Percentiles rank a stretch among this genome's conserved stretches.
phyloP scores from a whole-genome alignment of 2,113 vertebrate genomes.

The Hippopotamus amphibius region DNA sequence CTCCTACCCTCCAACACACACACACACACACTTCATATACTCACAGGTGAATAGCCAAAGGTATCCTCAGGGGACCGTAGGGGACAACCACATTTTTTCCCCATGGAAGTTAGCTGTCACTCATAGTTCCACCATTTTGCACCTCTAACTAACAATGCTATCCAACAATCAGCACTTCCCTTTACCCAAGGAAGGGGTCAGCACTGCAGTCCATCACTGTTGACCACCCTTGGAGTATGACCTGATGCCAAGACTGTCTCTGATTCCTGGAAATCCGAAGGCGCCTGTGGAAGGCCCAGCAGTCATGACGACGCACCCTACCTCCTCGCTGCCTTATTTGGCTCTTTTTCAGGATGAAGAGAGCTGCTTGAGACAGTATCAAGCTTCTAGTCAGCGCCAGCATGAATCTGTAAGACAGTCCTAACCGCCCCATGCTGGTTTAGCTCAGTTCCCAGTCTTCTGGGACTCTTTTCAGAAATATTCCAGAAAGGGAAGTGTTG shows the following conservation, averaged over 20 bases:
- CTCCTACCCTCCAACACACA: neutral
- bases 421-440: neutral
- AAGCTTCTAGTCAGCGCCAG: neutral
- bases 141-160: neutral
- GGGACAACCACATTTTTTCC: neutral
- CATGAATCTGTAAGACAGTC: neutral
- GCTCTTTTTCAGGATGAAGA: slow-evolving; percentile 21
- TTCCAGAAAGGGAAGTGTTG: neutral
- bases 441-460: neutral
- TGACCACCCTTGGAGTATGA: neutral
- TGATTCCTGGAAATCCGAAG: slow-evolving; percentile 13
- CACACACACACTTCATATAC: neutral
- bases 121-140: neutral
- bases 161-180: neutral
- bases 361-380: neutral
- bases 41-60: neutral
- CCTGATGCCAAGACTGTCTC: neutral
- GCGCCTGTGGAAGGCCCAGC: neutral
- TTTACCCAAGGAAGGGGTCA: neutral
- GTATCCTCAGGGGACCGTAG: neutral
- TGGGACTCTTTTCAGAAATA: neutral
- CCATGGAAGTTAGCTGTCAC: neutral
- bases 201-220: neutral
- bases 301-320: neutral
- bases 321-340: neutral